Evolutionary conservation across 2,888 invertebrate genomes (phyloP).

Genomic region (Bhutanitis thaidina): DNA sequence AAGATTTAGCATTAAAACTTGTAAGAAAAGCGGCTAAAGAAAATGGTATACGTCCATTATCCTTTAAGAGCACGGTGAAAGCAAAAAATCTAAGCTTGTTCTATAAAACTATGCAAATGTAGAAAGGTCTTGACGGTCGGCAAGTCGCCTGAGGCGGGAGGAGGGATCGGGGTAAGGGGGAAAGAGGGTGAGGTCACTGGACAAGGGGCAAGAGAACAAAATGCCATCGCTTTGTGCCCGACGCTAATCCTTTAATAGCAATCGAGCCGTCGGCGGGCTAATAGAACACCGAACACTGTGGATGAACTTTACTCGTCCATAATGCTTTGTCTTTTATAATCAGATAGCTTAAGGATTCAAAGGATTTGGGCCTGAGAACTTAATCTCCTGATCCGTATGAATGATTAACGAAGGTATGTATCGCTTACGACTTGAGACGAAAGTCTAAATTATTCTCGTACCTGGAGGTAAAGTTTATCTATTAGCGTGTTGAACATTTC

Average conservation of each 20-base stretch:
- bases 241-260: slow-evolving; percentile 76
- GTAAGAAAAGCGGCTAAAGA: slow-evolving; percentile 18
- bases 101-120: slow-evolving; percentile 75
- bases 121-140: slow-evolving; percentile 70
- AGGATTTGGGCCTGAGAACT: slow-evolving; percentile 19
- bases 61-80: slow-evolving; percentile 62
- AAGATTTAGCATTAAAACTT: slow-evolving; percentile 5
- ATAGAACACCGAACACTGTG: slow-evolving; percentile 26
- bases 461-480: background rate
- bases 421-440: slow-evolving; percentile 1
- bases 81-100: slow-evolving; percentile 63
- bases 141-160: slow-evolving; percentile 33
- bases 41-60: slow-evolving; percentile 45
- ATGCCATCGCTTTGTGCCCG: slow-evolving; percentile 70
- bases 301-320: slow-evolving; percentile 24
- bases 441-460: slow-evolving; percentile 4
- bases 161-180: slow-evolving; percentile 33
- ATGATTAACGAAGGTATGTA: slow-evolving; percentile 12
- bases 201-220: slow-evolving; percentile 64
- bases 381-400: slow-evolving; percentile 18
- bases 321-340: slow-evolving; percentile 32
- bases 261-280: slow-evolving; percentile 44
- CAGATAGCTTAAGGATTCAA: slow-evolving; percentile 27
- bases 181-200: slow-evolving; percentile 40
- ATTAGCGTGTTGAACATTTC: background rate